Evolutionary conservation across 2,888 invertebrate species (phyloP).

Genomic region (Gymnocheta viridis): DNA sequence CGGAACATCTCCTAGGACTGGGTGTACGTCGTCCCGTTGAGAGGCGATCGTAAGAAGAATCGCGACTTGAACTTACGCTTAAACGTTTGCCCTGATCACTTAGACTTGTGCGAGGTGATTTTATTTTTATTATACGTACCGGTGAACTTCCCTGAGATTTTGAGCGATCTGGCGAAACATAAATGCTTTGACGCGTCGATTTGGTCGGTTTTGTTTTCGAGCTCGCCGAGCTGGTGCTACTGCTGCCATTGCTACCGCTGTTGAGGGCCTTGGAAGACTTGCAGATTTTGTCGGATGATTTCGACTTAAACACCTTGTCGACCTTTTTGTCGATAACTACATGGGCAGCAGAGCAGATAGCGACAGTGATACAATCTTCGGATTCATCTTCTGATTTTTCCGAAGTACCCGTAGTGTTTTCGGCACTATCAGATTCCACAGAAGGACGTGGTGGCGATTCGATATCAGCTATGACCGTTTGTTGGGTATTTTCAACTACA

Average conservation of each 20-base stretch:
- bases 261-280: slow-evolving; percentile 62
- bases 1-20: slow-evolving; percentile 80
- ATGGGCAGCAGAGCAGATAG: slow-evolving; percentile 72
- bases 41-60: slow-evolving; percentile 80
- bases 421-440: slow-evolving; percentile 79
- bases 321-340: slow-evolving; percentile 81
- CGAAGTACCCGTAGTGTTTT: slow-evolving; percentile 78
- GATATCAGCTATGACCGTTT: slow-evolving; percentile 78
- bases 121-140: slow-evolving; percentile 82
- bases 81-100: slow-evolving; percentile 82
- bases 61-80: slow-evolving; percentile 79
- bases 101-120: slow-evolving; percentile 84
- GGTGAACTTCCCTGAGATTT: slow-evolving; percentile 81
- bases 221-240: slow-evolving; percentile 71
- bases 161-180: slow-evolving; percentile 83
- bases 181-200: slow-evolving; percentile 84
- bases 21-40: slow-evolving; percentile 79
- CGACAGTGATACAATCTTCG: slow-evolving; percentile 74
- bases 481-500: slow-evolving; percentile 81
- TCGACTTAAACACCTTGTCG: slow-evolving; percentile 81
- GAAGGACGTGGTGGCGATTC: slow-evolving; percentile 78
- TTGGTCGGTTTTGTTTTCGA: slow-evolving; percentile 75
- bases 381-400: slow-evolving; percentile 81
- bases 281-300: slow-evolving; percentile 73
- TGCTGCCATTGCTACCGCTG: slow-evolving; percentile 71